These are phyloP conservation scores for Steatornis caripensis DNA, from an alignment of 2,113 vertebrate genomes.

Conservation along the genomic window DNA sequence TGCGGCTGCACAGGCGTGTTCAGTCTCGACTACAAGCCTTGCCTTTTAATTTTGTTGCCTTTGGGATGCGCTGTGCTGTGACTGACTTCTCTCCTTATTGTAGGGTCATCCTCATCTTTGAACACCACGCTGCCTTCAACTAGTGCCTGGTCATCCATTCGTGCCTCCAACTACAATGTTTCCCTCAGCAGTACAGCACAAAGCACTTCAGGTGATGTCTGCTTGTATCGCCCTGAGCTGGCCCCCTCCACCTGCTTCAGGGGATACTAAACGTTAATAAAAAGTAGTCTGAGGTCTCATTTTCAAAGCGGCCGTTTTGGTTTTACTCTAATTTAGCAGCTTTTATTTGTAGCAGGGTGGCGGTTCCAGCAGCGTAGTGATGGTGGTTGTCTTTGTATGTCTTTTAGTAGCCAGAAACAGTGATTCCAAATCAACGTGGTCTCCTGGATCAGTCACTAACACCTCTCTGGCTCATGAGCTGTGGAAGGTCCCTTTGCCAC, in stretches of 20 bases:
- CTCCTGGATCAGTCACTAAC: slow-evolving; percentile 93
- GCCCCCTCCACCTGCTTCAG: accelerated
- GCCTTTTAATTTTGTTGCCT: accelerated
- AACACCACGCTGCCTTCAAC: slow-evolving; percentile 99
- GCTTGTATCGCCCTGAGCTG: background rate
- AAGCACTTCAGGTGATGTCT: slow-evolving; percentile 95
- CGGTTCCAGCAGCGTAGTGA: background rate
- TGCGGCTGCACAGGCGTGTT: accelerated
- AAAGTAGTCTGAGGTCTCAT: background rate
- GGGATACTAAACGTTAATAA: background rate
- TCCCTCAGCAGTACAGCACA: slow-evolving; percentile 99
- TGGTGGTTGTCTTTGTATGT: background rate
- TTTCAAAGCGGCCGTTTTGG: background rate
- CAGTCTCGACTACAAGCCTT: background rate
- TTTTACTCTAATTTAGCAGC: background rate
- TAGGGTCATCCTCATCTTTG: slow-evolving; percentile 99
- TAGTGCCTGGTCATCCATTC: slow-evolving; percentile 99
- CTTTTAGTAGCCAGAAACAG: slow-evolving; percentile 90
- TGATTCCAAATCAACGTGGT: slow-evolving; percentile 95
- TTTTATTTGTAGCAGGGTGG: background rate
- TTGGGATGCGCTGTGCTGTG: background rate
- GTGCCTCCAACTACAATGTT: slow-evolving; percentile 99
- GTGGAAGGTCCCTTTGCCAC: slow-evolving; percentile 98
- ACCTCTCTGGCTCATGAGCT: slow-evolving; percentile 98
- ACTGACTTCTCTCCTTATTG: background rate